A percentile compares a stretch with the other conserved stretches of the same genome.
These are phyloP conservation scores for Platycheirus rosarum DNA, from an alignment of 2,888 invertebrate species.

Conservation along the genomic window DNA sequence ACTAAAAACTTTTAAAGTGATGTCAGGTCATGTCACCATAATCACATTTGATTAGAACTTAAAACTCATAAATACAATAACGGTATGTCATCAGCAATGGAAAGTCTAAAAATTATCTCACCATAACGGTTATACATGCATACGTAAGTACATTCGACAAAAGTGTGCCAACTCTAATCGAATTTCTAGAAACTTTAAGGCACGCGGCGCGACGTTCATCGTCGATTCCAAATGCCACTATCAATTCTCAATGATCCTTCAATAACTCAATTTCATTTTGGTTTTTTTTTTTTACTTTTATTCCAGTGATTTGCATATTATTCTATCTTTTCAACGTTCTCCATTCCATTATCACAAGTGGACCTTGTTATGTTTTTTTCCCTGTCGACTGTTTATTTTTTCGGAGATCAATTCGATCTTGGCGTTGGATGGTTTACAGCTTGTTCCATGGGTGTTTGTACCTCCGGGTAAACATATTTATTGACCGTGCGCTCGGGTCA, in stretches of 20 bases:
- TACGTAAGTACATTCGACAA: background rate
- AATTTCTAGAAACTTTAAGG: constrained; percentile 43
- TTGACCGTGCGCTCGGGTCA: constrained; percentile 73
- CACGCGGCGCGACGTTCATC: constrained; percentile 57
- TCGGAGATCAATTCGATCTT: constrained; percentile 55
- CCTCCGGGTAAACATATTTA: constrained; percentile 73
- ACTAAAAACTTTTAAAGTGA: background rate
- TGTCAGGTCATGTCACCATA: background rate
- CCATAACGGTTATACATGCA: background rate
- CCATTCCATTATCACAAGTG: constrained; percentile 68
- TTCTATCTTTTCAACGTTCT: constrained; percentile 50
- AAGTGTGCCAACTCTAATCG: constrained; percentile 56
- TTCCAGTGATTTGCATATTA: constrained; percentile 70
- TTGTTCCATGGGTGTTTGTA: constrained; percentile 61
- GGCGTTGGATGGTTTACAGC: constrained; percentile 37
- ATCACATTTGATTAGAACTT: constrained; percentile 9
- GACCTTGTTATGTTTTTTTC: constrained; percentile 52
- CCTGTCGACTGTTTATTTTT: constrained; percentile 32
- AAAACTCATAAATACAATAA: constrained; percentile 24
- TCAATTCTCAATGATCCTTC: constrained; percentile 73
- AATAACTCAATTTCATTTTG: constrained; percentile 73
- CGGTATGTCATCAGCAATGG: constrained; percentile 26
- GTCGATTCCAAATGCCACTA: constrained; percentile 68
- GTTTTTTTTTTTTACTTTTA: constrained; percentile 61
- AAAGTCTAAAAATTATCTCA: constrained; percentile 29